Evolutionary conservation across 2,888 invertebrate species (phyloP).

Genomic region (Chromoteleia sp.): DNA sequence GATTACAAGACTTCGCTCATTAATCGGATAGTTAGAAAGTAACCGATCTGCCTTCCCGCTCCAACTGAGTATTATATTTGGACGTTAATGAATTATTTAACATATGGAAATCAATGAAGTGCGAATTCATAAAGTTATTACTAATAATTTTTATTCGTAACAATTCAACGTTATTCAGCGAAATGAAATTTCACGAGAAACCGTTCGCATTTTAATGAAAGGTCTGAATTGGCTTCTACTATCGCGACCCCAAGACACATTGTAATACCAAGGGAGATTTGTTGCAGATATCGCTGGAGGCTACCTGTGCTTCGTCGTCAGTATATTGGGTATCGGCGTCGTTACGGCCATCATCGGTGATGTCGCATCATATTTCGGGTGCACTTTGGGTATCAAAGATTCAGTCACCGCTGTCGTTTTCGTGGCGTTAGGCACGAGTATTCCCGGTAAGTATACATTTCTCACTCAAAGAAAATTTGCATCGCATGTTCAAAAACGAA

Average conservation of each 20-base stretch:
- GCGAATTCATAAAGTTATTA: conserved; percentile 15
- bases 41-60: background rate
- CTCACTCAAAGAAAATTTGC: too few relatives aligned
- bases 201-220: conserved; percentile 13
- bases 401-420: conserved; percentile 98
- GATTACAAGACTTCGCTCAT: background rate
- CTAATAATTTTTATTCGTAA: conserved; percentile 11
- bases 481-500: too few relatives aligned
- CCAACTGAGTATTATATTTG: background rate
- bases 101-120: conserved; percentile 25
- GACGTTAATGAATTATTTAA: conserved; percentile 23
- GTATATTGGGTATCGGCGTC: conserved; percentile 96
- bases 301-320: conserved; percentile 97
- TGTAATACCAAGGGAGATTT: conserved; percentile 38
- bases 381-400: conserved; percentile 98
- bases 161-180: too few relatives aligned
- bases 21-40: background rate
- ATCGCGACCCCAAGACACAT: background rate
- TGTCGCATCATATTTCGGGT: conserved; percentile 98
- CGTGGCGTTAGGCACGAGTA: conserved; percentile 98
- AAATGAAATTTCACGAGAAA: conserved; percentile 24
- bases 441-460: conserved; percentile 91
- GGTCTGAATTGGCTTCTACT: background rate
- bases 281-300: conserved; percentile 95
- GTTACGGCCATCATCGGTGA: conserved; percentile 99